Conservation (phyloP, 2,113 vertebrate species). For the Rhinogobius similis region DNA sequence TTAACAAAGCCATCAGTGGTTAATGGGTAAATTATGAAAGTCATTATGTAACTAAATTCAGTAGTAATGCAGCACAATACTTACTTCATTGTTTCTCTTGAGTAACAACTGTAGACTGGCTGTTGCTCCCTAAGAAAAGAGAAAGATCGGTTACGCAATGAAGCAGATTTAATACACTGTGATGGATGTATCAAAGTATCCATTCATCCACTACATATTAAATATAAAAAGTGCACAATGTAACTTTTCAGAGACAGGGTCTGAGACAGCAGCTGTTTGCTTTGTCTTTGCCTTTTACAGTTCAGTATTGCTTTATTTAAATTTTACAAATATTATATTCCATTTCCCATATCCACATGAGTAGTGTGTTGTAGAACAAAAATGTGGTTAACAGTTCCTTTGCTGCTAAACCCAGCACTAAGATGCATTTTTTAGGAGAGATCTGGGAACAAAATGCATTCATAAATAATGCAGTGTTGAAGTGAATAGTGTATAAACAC, state of each 20-base stretch:
- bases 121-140: slow-evolving; percentile 81
- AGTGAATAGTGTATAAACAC: slow-evolving; percentile 14
- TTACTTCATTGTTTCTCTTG: slow-evolving; percentile 91
- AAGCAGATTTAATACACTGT: no score
- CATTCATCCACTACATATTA: no score
- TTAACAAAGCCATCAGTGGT: neutral
- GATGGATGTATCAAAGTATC: no score
- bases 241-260: no score
- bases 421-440: slow-evolving; percentile 17
- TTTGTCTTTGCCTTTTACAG: no score
- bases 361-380: neutral
- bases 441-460: slow-evolving; percentile 9
- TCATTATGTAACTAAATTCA: neutral
- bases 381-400: neutral
- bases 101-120: slow-evolving; percentile 83
- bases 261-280: no score
- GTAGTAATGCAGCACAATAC: neutral
- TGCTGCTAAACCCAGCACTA: neutral
- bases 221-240: no score
- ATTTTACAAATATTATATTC: neutral
- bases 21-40: no score
- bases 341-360: neutral
- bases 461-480: slow-evolving; percentile 22
- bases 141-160: slow-evolving; percentile 15
- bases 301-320: no score